phyloP scores from a whole-genome alignment of 2,113 vertebrate species.

The Sylvia atricapilla region DNA sequence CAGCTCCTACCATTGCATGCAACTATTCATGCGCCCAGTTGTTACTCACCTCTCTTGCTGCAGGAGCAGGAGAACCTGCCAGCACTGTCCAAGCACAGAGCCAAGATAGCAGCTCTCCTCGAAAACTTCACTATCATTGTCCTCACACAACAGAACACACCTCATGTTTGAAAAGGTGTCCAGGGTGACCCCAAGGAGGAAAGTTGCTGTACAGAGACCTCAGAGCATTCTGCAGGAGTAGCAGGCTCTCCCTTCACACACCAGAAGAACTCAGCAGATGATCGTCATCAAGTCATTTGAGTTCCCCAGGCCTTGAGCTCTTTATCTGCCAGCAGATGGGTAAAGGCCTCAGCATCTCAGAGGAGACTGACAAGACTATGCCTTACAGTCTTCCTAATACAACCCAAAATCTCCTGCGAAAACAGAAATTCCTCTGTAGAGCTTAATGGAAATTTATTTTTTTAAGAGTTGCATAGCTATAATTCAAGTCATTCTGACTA shows the following conservation, averaged over 20 bases:
- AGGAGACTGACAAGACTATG: not conserved
- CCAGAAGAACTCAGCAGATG: not conserved
- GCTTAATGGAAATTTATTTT: not conserved
- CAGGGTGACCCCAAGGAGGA: not conserved
- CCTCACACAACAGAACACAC: not conserved
- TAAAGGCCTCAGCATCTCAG: not conserved
- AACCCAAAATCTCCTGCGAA: not conserved
- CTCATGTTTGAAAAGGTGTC: not conserved
- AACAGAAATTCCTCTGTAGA: not conserved
- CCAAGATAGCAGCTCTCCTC: not conserved
- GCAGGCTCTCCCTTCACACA: not conserved
- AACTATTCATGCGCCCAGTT: too few species aligned
- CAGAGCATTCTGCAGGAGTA: not conserved
- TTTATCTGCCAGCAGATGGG: not conserved
- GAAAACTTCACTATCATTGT: not conserved
- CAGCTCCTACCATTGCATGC: not conserved
- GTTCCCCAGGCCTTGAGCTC: not conserved
- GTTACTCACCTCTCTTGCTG: not conserved
- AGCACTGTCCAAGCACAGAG: not conserved
- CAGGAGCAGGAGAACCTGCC: not conserved
- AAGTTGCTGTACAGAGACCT: accelerated
- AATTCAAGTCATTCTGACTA: not conserved
- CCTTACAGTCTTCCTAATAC: not conserved
- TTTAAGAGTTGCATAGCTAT: not conserved
- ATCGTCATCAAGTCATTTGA: not conserved